Conservation (phyloP, 1,140 invertebrate genomes). For the Drosophila trapezifrons region DNA sequence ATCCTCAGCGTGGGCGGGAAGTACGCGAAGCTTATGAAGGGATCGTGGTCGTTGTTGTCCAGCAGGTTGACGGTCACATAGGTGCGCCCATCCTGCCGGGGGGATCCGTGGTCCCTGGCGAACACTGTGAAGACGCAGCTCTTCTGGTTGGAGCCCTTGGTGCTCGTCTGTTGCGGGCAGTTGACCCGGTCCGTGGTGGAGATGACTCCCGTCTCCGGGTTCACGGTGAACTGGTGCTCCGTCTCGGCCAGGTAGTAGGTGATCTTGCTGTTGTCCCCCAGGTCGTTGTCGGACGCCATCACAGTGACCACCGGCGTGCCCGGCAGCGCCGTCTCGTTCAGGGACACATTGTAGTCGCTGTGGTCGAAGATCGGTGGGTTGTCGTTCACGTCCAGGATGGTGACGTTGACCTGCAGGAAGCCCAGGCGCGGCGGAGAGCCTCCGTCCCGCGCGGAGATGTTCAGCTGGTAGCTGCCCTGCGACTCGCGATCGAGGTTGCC, state of each 20-base stretch:
- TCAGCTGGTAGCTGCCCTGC: conserved; percentile 92
- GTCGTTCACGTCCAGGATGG: conserved; percentile 96
- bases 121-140: conserved; percentile 97
- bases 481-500: conserved; percentile 95
- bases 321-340: conserved; percentile 95
- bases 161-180: conserved; percentile 86
- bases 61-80: conserved; percentile 97
- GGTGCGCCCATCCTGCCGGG: conserved; percentile 94
- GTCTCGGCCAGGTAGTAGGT: conserved; percentile 94
- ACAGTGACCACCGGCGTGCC: conserved; percentile 95
- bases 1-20: conserved; percentile 90
- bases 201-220: conserved; percentile 94
- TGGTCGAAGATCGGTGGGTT: conserved; percentile 97
- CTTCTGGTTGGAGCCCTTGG: conserved; percentile 87
- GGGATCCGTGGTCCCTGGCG: conserved; percentile 95
- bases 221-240: conserved; percentile 94
- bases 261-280: conserved; percentile 95
- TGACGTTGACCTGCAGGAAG: conserved; percentile 94
- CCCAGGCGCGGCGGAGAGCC: conserved; percentile 92
- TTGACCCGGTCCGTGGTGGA: conserved; percentile 91
- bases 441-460: conserved; percentile 95
- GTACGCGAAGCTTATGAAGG: conserved; percentile 95
- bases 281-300: conserved; percentile 95
- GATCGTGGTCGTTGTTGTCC: conserved; percentile 97
- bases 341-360: conserved; percentile 94